A percentile compares a stretch with the other conserved stretches of the same genome.
Evolutionary conservation across 2,797 vertebrate genomes (phyloP).

Genomic region (Melanotaenia maccullochi): DNA sequence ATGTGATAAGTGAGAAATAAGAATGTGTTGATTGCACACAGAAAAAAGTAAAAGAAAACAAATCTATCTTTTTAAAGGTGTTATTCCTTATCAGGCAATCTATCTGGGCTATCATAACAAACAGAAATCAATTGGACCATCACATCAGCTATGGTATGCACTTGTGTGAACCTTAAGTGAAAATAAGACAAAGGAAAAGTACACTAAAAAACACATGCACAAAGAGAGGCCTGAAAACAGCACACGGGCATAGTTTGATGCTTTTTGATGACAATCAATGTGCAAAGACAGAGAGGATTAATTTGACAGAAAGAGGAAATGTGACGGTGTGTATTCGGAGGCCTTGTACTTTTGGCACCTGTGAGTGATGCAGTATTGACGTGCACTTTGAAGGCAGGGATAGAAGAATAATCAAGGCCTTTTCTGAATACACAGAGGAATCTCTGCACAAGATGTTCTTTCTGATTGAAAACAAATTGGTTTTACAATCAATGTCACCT

Average conservation of each 20-base stretch:
- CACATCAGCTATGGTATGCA: conserved; percentile 51
- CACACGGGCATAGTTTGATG: conserved; percentile 57
- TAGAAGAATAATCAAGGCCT: conserved; percentile 78
- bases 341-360: conserved; percentile 78
- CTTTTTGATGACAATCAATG: conserved; percentile 70
- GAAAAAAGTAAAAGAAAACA: neutral
- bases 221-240: conserved; percentile 59
- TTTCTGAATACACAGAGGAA: conserved; percentile 65
- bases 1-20: neutral
- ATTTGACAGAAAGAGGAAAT: conserved; percentile 73
- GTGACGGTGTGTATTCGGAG: conserved; percentile 68
- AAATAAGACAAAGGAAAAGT: conserved; percentile 31
- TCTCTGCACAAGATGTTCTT: conserved; percentile 64
- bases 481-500: conserved; percentile 72
- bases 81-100: neutral
- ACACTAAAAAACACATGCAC: conserved; percentile 35
- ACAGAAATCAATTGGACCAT: conserved; percentile 69
- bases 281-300: conserved; percentile 68
- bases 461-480: conserved; percentile 81
- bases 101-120: conserved; percentile 51
- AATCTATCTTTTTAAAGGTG: neutral
- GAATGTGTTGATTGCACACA: neutral
- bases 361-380: conserved; percentile 69
- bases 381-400: conserved; percentile 76
- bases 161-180: conserved; percentile 47